Conservation (phyloP, 2,113 vertebrate species). For the Heterotis niloticus region DNA sequence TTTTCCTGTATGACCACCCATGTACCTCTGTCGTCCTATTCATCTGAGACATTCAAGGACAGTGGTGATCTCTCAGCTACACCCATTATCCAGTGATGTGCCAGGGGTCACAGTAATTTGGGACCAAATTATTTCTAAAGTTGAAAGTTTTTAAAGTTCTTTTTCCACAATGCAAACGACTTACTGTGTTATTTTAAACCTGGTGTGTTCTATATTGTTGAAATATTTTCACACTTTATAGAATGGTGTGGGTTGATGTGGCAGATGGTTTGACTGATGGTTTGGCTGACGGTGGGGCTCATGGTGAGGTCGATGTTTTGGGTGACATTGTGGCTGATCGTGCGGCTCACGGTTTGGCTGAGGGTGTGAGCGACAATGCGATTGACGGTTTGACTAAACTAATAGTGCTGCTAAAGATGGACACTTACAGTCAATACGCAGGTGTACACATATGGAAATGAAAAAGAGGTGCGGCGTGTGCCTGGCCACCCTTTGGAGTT, state of each 20-base stretch:
- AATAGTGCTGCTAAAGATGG: background rate
- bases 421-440: background rate
- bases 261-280: background rate
- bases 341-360: background rate
- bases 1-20: background rate
- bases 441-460: background rate
- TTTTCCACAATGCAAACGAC: too few species aligned
- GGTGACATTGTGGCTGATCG: background rate
- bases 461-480: background rate
- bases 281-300: background rate
- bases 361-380: background rate
- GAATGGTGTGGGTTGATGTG: too few species aligned
- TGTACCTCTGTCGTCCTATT: background rate
- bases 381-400: background rate
- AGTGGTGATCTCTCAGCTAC: too few species aligned
- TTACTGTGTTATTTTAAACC: too few species aligned
- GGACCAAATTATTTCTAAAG: too few species aligned
- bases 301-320: background rate
- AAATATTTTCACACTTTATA: too few species aligned
- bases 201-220: too few species aligned
- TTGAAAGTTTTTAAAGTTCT: too few species aligned
- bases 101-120: too few species aligned
- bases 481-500: conserved; percentile 11
- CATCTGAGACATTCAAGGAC: background rate
- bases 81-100: too few species aligned